Percentiles rank a stretch among this genome's conserved stretches.
Evolutionary conservation across 1,140 invertebrate genomes (phyloP).

Genomic region (Meloidogyne exigua): DNA sequence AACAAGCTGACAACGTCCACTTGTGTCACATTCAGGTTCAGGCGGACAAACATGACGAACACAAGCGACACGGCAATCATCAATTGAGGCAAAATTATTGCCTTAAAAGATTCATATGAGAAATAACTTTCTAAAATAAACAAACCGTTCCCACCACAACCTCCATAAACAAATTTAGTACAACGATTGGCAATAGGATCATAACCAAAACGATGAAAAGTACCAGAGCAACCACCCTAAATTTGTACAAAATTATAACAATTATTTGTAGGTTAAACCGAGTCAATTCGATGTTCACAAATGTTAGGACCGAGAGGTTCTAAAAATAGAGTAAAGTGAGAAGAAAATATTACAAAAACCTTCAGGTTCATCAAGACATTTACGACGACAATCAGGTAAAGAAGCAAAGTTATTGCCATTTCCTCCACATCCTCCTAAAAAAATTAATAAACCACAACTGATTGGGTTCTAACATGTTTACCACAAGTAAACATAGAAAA

Average conservation of each 20-base stretch:
- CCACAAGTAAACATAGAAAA: no score
- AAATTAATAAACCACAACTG: not conserved
- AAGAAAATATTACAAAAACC: not conserved
- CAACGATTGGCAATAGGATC: slow-evolving; percentile 49
- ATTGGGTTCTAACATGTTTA: no score
- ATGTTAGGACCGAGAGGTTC: slow-evolving; percentile 34
- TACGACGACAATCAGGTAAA: slow-evolving; percentile 36
- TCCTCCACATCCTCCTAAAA: slow-evolving; percentile 47
- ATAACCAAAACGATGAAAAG: slow-evolving; percentile 56
- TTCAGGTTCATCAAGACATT: slow-evolving; percentile 22
- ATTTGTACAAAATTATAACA: not conserved
- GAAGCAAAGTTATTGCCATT: slow-evolving; percentile 54
- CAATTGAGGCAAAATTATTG: slow-evolving; percentile 57
- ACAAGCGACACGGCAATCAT: slow-evolving; percentile 47
- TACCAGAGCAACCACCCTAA: slow-evolving; percentile 54
- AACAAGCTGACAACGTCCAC: slow-evolving; percentile 54
- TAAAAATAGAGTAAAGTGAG: not conserved
- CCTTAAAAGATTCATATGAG: slow-evolving; percentile 6
- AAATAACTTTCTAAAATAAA: not conserved
- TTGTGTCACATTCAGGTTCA: slow-evolving; percentile 49
- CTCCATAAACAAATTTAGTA: slow-evolving; percentile 54
- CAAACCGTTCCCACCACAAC: slow-evolving; percentile 54
- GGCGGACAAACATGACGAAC: slow-evolving; percentile 37
- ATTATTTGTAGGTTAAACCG: slow-evolving; percentile 37
- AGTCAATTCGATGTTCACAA: slow-evolving; percentile 53